These are phyloP conservation scores for Punctoribates punctum DNA, from an alignment of 2,888 invertebrate species.

Conservation along the genomic window DNA sequence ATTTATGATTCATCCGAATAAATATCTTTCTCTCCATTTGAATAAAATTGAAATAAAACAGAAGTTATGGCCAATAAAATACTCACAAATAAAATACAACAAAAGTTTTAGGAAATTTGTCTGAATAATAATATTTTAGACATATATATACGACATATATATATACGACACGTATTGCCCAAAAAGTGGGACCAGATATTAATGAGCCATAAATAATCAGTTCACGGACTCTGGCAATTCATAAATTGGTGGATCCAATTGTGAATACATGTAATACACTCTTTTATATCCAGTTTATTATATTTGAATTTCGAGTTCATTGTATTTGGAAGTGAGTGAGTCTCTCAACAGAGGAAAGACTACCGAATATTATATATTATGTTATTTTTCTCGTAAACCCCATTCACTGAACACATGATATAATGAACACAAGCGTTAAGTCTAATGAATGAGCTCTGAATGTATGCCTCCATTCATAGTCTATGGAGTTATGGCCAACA, in stretches of 20 bases:
- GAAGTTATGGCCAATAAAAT: background rate
- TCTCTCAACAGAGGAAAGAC: too few relatives aligned
- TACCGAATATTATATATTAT: too few relatives aligned
- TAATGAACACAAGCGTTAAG: background rate
- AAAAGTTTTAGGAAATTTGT: background rate
- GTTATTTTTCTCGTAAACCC: too few relatives aligned
- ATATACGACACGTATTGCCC: background rate
- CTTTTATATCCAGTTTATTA: too few relatives aligned
- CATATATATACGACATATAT: background rate
- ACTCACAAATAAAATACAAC: background rate
- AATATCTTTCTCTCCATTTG: background rate
- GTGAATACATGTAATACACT: too few relatives aligned
- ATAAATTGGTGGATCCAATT: background rate
- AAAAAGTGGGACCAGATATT: background rate
- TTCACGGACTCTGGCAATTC: background rate
- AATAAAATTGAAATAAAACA: background rate
- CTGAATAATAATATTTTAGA: background rate
- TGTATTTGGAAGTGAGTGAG: too few relatives aligned
- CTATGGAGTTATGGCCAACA: too few relatives aligned
- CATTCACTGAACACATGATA: too few relatives aligned
- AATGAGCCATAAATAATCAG: conserved; percentile 26
- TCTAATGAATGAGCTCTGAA: background rate
- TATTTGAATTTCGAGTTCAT: too few relatives aligned
- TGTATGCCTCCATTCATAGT: background rate
- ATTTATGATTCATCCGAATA: too few relatives aligned